phyloP scores from a whole-genome alignment of 2,797 vertebrate genomes.

The Mus minutoides region DNA sequence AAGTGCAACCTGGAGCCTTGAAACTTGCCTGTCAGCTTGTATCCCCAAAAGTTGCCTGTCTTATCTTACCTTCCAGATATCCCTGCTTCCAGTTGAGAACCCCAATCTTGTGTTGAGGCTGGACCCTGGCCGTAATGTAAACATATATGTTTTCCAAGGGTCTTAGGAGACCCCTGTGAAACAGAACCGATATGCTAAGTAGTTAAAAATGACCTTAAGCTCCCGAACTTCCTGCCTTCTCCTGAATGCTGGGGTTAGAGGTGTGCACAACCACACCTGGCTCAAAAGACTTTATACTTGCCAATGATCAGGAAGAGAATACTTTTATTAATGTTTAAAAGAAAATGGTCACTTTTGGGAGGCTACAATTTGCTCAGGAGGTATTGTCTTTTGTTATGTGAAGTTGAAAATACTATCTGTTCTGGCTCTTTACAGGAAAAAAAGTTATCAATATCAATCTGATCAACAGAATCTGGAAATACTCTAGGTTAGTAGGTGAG shows the following conservation, averaged over 20 bases:
- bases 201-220: neutral
- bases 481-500: neutral
- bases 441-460: neutral
- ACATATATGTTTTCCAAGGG: neutral
- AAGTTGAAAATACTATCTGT: neutral
- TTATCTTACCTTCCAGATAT: neutral
- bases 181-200: neutral
- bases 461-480: neutral
- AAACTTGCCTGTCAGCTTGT: neutral
- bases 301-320: neutral
- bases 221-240: neutral
- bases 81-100: neutral
- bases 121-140: neutral
- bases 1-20: neutral
- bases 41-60: neutral
- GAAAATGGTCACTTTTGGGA: neutral
- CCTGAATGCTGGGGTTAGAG: neutral
- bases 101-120: neutral
- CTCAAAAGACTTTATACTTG: neutral
- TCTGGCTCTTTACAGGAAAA: neutral
- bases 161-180: neutral
- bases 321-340: neutral
- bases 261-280: neutral
- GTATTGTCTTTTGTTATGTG: neutral
- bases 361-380: neutral